Conservation (phyloP, 2,797 vertebrate genomes). For the Sebastes oblongus region DNA sequence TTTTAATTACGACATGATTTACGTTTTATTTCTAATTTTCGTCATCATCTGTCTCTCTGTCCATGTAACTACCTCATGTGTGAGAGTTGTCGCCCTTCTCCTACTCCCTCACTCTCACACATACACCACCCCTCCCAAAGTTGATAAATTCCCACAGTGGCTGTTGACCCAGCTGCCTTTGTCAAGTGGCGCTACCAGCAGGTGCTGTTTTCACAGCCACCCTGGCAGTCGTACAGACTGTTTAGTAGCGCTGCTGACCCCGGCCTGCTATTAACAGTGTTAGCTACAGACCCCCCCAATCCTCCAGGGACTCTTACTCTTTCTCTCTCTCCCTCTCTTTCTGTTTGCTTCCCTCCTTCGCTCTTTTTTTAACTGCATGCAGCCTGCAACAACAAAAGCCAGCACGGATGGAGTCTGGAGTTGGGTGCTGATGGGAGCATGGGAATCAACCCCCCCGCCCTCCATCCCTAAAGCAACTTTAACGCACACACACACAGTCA, state of each 20-base stretch:
- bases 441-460: constrained; percentile 77
- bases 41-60: constrained; percentile 16
- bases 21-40: constrained; percentile 28
- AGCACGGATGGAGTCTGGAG: constrained; percentile 75
- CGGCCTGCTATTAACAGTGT: constrained; percentile 94
- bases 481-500: constrained; percentile 34
- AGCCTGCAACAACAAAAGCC: constrained; percentile 85
- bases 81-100: constrained; percentile 54
- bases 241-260: constrained; percentile 97
- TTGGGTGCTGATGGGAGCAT: constrained; percentile 84
- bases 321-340: constrained; percentile 72
- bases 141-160: constrained; percentile 99
- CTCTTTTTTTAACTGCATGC: constrained; percentile 77
- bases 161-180: constrained; percentile 99
- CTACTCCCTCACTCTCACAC: constrained; percentile 63
- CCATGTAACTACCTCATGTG: constrained; percentile 45
- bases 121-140: constrained; percentile 86
- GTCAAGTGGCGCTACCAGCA: constrained; percentile 94
- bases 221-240: constrained; percentile 98
- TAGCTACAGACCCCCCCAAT: constrained; percentile 80
- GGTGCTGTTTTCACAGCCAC: constrained; percentile 99
- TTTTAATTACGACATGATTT: constrained; percentile 82
- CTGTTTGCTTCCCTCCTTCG: constrained; percentile 72
- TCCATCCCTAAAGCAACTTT: constrained; percentile 56
- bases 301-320: constrained; percentile 86